Evolutionary conservation across 2,797 vertebrate species (phyloP), one percentile per base, ranked within the genome.

Genomic region (Gymnodraco acuticeps): DNA sequence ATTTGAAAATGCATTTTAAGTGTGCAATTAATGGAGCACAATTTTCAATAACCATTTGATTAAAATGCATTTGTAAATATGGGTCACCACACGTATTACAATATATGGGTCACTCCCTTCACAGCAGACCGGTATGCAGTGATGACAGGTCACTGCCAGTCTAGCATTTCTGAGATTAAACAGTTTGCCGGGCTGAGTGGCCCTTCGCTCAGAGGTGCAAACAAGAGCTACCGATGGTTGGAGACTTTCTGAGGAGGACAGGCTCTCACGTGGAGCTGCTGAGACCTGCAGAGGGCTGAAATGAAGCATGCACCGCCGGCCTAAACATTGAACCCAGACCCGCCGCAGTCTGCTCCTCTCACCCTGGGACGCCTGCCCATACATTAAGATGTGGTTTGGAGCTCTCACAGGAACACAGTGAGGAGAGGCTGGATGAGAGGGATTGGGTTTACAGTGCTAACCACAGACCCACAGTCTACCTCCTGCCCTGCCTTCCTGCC

Each of bases 321-420:
- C 89, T 86, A 69, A 86, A 82, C 85, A 72, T 87, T 81, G 87
- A 83, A 83, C 79, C 80, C 75, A 73, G 85, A 71, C 78, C 87
- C 61, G 76, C 87, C 77, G 60, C 91, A 88, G 88, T 87, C 88
- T 85, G 85, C 89, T 84, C 84, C 90, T 83, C 87, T 87, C 92
- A 46, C 91, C 91, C 83, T 69, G 84, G 89, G 92, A 92, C 13
- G 88, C 87, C 87, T 84, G 88, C 87, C 91, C 90, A 89, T 92
- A 92, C 90, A 87, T 93, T 93, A 90, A 94, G 91, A 93, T 92
- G 92, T 92, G 93, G 92, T 93, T 87, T 90, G 88, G 89, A 91
- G 88, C 78, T 86, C 89, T 91, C 90, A 85, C 83, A 88, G 82
- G 85, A 92, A 89, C 91, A 92, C 89, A 83, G 86, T 0, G 64